phyloP scores from a whole-genome alignment of 1,140 invertebrate species.

The Drosophila pachea region DNA sequence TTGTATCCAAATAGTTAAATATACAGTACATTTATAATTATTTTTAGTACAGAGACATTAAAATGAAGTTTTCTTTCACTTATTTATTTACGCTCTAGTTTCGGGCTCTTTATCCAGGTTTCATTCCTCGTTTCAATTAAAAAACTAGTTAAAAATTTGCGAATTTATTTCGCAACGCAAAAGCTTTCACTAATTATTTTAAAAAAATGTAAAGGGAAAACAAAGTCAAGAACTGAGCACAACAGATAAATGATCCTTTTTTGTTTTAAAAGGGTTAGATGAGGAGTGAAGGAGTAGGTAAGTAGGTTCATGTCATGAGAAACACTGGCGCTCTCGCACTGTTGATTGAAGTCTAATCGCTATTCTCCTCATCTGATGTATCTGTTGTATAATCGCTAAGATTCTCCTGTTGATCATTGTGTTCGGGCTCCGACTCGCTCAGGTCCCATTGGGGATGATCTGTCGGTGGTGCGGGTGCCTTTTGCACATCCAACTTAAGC shows the following conservation, averaged over 20 bases:
- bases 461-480: conserved; percentile 92
- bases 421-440: conserved; percentile 94
- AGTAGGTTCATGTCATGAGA: conserved; percentile 21
- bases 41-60: conserved; percentile 72
- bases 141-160: conserved; percentile 75
- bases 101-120: conserved; percentile 51
- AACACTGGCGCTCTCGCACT: conserved; percentile 17
- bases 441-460: conserved; percentile 98
- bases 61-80: conserved; percentile 63
- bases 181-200: conserved; percentile 71
- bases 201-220: conserved; percentile 26
- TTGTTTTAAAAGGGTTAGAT: background rate
- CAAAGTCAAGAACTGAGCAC: conserved; percentile 12
- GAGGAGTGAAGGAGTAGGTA: conserved; percentile 3
- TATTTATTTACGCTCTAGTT: conserved; percentile 70
- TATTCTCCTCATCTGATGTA: conserved; percentile 81
- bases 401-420: conserved; percentile 82
- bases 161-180: conserved; percentile 52
- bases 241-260: background rate
- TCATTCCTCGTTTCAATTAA: conserved; percentile 24
- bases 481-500: conserved; percentile 97
- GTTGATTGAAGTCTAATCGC: conserved; percentile 50
- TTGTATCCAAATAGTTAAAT: conserved; percentile 75
- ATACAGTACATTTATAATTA: conserved; percentile 76
- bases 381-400: conserved; percentile 83